Base-by-base conservation (phyloP, 2,888 invertebrate genomes). In the Malthinus seriepunctatus region DNA sequence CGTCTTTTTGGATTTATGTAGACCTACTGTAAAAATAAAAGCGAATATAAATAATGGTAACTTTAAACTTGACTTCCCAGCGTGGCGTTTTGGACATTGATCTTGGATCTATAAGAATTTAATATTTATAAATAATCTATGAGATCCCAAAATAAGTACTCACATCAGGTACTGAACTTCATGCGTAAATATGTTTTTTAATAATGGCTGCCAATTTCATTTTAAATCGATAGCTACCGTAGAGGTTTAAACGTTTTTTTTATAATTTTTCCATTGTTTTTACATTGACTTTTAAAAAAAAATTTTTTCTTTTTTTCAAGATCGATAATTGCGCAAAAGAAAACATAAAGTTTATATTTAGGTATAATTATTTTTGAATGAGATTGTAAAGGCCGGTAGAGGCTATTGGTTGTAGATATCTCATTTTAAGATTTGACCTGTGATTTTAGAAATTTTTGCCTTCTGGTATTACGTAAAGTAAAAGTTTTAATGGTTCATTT, bases 161-260 rank as follows among this genome's bases (percentile, higher is more conserved):
- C 12, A 15, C 39, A 12, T 37, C 11, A 39, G 12, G 15, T 39
- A 15, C 15, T 39, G 12, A 15, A 15, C 15, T 39, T 15, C 15
- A 14, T 39, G 39, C 39, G 39, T 39, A 39, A 39, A 15, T 39
- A 39, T 15, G 14, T 39, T 8, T 39, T 39, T 39, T 39, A 39
- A 12, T 39, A 9, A 14, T 39, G 4, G 12, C 9, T 39, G 39
- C 39, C 39, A 39, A 39, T 39, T 39, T 39, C 9, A 12, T 12
- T 38, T 38, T 38, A 12, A 23, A 23, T 23, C 23, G 23, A 23
- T 23, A 23, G 3, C n/a, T n/a, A n/a, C n/a, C n/a, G n/a, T n/a
- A n/a, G n/a, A n/a, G n/a, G n/a, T n/a, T n/a, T n/a, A n/a, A 38
- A 12, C 8, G 9, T 38, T 8, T 38, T 14, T 38, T n/a, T 12